Evolutionary conservation across 1,140 invertebrate species (phyloP).

Genomic region (Hycleus cichorii): DNA sequence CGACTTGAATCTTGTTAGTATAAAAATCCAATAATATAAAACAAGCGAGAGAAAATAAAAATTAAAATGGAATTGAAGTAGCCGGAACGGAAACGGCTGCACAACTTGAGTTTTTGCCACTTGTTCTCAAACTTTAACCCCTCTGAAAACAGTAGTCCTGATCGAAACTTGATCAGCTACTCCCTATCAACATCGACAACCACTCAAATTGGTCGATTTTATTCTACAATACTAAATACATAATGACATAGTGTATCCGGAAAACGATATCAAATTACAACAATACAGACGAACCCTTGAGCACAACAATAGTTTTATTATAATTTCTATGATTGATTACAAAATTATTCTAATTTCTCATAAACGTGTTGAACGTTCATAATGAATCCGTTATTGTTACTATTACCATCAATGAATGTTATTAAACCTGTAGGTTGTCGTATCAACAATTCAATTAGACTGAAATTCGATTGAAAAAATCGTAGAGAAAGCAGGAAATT

Average conservation of each 20-base stretch:
- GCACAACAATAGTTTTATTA: neutral
- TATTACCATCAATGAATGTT: too few relatives aligned
- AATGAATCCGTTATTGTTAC: too few relatives aligned
- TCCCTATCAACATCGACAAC: neutral
- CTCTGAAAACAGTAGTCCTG: neutral
- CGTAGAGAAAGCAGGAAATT: too few relatives aligned
- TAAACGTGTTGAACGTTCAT: too few relatives aligned
- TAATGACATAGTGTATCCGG: conserved; percentile 32
- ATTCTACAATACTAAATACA: conserved; percentile 26
- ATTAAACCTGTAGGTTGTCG: too few relatives aligned
- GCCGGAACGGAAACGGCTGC: conserved; percentile 28
- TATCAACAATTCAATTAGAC: too few relatives aligned
- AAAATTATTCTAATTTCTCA: neutral
- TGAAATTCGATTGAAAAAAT: too few relatives aligned
- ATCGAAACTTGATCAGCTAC: neutral
- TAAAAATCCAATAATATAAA: too few relatives aligned
- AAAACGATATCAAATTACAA: conserved; percentile 28
- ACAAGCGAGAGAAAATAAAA: too few relatives aligned
- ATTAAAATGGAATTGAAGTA: too few relatives aligned
- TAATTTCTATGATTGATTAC: neutral
- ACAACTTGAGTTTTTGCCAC: conserved; percentile 27
- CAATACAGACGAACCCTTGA: neutral
- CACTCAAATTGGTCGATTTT: conserved; percentile 9
- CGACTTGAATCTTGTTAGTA: conserved; percentile 32
- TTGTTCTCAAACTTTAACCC: conserved; percentile 17